These are phyloP conservation scores for Lipophrys pholis DNA, from an alignment of 2,113 vertebrate species.

Conservation along the genomic window DNA sequence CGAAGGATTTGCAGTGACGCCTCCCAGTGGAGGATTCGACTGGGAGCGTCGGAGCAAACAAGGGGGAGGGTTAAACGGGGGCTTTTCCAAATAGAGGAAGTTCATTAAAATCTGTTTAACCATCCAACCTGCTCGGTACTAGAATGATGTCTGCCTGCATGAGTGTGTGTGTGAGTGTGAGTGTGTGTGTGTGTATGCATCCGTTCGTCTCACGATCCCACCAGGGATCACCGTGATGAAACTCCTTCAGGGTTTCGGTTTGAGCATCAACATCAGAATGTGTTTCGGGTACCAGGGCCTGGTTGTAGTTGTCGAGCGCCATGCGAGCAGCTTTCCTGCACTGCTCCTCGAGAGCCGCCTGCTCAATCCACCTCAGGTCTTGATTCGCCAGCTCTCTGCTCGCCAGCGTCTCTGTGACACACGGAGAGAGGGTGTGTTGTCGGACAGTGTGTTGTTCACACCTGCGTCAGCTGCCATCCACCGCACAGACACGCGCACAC, in stretches of 20 bases:
- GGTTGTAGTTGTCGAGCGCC: slow-evolving; percentile 77
- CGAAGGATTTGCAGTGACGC: slow-evolving; percentile 65
- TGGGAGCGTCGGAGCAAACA: slow-evolving; percentile 58
- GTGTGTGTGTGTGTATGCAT: too few relatives aligned
- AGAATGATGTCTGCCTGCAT: too few relatives aligned
- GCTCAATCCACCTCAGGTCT: slow-evolving; percentile 63
- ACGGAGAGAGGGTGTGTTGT: slow-evolving; percentile 22
- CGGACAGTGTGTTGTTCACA: slow-evolving; percentile 36
- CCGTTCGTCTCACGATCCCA: slow-evolving; percentile 55
- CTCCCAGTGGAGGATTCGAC: slow-evolving; percentile 56
- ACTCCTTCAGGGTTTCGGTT: slow-evolving; percentile 39
- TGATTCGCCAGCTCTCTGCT: slow-evolving; percentile 68
- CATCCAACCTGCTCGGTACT: slow-evolving; percentile 37
- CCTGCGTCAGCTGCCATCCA: slow-evolving; percentile 20
- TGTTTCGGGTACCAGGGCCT: slow-evolving; percentile 75
- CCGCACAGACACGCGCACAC: slow-evolving; percentile 37
- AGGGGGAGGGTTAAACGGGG: slow-evolving; percentile 40
- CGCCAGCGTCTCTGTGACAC: slow-evolving; percentile 68
- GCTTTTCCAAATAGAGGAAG: slow-evolving; percentile 57
- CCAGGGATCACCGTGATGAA: slow-evolving; percentile 45
- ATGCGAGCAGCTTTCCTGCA: slow-evolving; percentile 64
- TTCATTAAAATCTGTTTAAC: slow-evolving; percentile 62
- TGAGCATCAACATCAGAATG: slow-evolving; percentile 38
- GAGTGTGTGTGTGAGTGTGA: slow-evolving; percentile 39
- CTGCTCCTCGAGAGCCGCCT: slow-evolving; percentile 69